Conservation (phyloP, 2,888 invertebrate species). For the Adineta ricciae region DNA sequence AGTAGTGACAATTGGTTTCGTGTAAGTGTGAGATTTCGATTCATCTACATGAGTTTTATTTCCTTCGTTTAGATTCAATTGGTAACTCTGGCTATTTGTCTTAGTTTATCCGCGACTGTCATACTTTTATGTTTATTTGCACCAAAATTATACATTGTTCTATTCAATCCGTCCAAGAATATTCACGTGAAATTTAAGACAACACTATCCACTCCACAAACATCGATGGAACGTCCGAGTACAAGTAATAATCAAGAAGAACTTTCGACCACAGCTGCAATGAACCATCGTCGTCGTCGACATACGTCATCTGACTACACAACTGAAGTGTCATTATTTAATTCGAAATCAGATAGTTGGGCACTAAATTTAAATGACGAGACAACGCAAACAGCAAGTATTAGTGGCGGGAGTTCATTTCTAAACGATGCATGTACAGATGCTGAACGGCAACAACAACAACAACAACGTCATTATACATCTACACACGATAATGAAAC, state of each 20-base stretch:
- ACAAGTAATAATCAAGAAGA: background rate
- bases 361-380: background rate
- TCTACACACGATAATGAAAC: background rate
- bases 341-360: background rate
- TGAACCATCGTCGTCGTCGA: background rate
- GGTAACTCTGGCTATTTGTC: constrained; percentile 62
- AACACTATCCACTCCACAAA: background rate
- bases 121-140: constrained; percentile 63
- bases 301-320: background rate
- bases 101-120: constrained; percentile 62
- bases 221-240: background rate
- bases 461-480: background rate
- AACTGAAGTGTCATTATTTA: background rate
- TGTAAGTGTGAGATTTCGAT: background rate
- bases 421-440: background rate
- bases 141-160: constrained; percentile 64
- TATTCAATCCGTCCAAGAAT: constrained; percentile 66
- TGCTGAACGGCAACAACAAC: background rate
- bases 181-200: constrained; percentile 53
- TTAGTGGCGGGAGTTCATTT: background rate
- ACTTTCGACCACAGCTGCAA: background rate
- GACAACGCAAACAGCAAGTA: background rate
- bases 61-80: constrained; percentile 59
- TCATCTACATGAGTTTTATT: background rate
- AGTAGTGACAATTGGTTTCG: constrained; percentile 24